These are phyloP conservation scores for Pantala flavescens DNA, from an alignment of 1,140 invertebrate species.

Conservation along the genomic window DNA sequence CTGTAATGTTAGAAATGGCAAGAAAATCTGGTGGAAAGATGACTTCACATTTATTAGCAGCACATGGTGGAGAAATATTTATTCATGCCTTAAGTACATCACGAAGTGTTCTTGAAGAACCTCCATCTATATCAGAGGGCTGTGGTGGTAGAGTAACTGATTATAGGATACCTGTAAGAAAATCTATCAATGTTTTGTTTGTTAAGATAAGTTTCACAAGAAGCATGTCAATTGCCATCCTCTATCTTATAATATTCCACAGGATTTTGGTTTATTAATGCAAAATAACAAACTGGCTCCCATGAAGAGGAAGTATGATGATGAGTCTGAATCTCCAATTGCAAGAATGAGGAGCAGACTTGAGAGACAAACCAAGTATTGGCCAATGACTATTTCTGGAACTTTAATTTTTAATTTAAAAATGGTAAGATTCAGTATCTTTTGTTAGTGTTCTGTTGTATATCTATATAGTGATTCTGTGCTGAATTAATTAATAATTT, in stretches of 20 bases:
- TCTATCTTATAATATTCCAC: constrained; percentile 26
- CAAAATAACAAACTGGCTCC: constrained; percentile 72
- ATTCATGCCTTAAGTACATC: constrained; percentile 81
- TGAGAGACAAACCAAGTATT: constrained; percentile 73
- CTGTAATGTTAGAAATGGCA: constrained; percentile 91
- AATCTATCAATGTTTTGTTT: neutral
- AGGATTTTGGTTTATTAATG: constrained; percentile 86
- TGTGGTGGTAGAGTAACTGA: constrained; percentile 87
- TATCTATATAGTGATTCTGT: neutral
- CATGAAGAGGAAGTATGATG: constrained; percentile 34
- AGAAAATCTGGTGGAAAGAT: constrained; percentile 76
- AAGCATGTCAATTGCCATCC: neutral
- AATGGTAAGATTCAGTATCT: constrained; percentile 44
- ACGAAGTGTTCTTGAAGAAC: constrained; percentile 84
- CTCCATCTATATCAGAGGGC: constrained; percentile 88
- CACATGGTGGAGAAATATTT: constrained; percentile 92
- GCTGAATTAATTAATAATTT: neutral
- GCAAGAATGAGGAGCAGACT: constrained; percentile 56
- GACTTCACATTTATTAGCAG: constrained; percentile 84
- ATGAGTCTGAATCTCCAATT: constrained; percentile 37
- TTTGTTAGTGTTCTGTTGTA: neutral
- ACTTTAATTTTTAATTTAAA: constrained; percentile 83
- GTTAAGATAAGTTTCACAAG: too few species aligned
- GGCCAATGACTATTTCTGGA: constrained; percentile 84
- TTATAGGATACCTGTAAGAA: constrained; percentile 58